phyloP scores from a whole-genome alignment of 2,113 vertebrate genomes.

The Tyto alba region DNA sequence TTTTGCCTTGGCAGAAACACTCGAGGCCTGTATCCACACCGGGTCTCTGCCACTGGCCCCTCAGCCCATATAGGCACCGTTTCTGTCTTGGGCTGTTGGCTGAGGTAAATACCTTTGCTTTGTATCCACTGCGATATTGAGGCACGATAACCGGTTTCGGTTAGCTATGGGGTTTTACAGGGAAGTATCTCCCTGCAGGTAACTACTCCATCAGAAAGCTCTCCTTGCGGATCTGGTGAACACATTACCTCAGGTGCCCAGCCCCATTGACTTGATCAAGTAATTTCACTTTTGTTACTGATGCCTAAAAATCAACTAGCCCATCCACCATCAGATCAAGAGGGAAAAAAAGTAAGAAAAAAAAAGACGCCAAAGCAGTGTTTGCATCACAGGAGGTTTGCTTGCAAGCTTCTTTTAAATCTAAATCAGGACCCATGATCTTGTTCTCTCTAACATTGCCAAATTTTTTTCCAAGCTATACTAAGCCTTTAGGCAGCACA shows the following conservation, averaged over 20 bases:
- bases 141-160: accelerated
- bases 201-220: background rate
- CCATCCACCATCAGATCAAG: background rate
- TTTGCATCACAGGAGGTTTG: background rate
- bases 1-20: background rate
- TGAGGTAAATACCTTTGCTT: background rate
- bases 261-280: background rate
- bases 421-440: background rate
- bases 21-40: accelerated
- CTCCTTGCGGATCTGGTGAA: background rate
- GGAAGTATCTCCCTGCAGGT: background rate
- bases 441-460: background rate
- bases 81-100: background rate
- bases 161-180: background rate
- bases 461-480: background rate
- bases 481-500: background rate
- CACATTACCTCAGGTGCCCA: background rate
- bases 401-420: background rate
- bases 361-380: background rate
- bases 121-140: background rate
- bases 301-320: background rate
- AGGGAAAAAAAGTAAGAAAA: too few species aligned
- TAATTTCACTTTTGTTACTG: background rate
- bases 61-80: background rate
- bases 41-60: background rate